phyloP scores from a whole-genome alignment of 53 echinoderm and acorn worm genomes.

The Crossaster papposus region DNA sequence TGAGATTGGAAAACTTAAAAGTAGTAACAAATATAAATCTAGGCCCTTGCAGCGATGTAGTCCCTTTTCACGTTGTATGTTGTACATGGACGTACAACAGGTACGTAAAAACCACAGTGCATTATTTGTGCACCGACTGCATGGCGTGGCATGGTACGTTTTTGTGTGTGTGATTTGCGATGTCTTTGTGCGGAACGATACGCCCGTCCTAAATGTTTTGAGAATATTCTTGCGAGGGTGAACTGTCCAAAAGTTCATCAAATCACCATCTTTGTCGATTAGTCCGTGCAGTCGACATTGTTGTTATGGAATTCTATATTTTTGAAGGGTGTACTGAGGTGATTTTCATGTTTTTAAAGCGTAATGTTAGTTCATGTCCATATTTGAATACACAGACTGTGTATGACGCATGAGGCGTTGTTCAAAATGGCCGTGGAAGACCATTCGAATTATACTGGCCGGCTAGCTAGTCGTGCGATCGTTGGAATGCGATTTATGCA shows the following conservation, averaged over 20 bases:
- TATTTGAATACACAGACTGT: no score
- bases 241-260: conserved; percentile 46
- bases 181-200: conserved; percentile 61
- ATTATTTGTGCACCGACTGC: neutral
- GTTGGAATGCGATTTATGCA: no score
- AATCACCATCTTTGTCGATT: neutral
- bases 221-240: conserved; percentile 63
- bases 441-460: no score
- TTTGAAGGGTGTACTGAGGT: neutral
- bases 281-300: conserved; percentile 29
- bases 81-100: conserved; percentile 10
- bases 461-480: no score
- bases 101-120: neutral
- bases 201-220: conserved; percentile 21
- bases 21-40: conserved; percentile 43
- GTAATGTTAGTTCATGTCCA: neutral
- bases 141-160: no score
- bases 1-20: neutral
- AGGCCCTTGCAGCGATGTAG: conserved; percentile 66
- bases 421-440: conserved; percentile 27
- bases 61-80: conserved; percentile 11
- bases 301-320: neutral
- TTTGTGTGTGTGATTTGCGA: no score
- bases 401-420: neutral
- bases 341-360: neutral